Evolutionary conservation across 1,140 invertebrate species (phyloP), one percentile per base, ranked within the genome.

Genomic region (Drosophila sproati): DNA sequence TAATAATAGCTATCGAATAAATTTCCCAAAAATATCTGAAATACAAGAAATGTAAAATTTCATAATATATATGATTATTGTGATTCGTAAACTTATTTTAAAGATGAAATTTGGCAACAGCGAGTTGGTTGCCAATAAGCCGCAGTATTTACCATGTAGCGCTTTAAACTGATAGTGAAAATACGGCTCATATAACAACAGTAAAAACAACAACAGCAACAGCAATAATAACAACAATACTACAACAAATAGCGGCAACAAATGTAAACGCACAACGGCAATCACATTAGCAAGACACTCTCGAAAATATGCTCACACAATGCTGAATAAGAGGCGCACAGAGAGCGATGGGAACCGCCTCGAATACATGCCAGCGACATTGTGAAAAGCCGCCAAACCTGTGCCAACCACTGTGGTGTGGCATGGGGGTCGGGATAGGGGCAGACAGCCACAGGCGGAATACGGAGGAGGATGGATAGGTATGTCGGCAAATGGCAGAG

Each of bases 321-420:
- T 73, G 20, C 20, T 20, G 39, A 51, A 55, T 35, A 51, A 34
- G 54, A 54, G 50, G 41, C 59, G 68, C 62, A 10, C 43, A 34
- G 20, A 72, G 45, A 66, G 45, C 45, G n/a, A 10, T 73, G 71
- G 64, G 64, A 60, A 34, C 39, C 63, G 63, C 71, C 63, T 60
- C 63, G 7, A 67, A 62, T 55, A 55, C 8, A 70, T 51, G 63
- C 55, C 55, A 68, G 55, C 57, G 56, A 12, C 73, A 67, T 67
- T 63, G 47, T 73, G 70, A 82, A 81, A 81, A 78, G 79, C 76
- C 66, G 51, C 70, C 76, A 68, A 81, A 82, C 78, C 55, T 70
- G 80, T 69, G 64, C 56, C 35, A 52, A 34, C 59, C 35, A 35
- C 4, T 29, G 41, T 20, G 6, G 10, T 12, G 3, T 20, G 20